Conservation (phyloP, 2,888 invertebrate species). For the Saturnia japonica region DNA sequence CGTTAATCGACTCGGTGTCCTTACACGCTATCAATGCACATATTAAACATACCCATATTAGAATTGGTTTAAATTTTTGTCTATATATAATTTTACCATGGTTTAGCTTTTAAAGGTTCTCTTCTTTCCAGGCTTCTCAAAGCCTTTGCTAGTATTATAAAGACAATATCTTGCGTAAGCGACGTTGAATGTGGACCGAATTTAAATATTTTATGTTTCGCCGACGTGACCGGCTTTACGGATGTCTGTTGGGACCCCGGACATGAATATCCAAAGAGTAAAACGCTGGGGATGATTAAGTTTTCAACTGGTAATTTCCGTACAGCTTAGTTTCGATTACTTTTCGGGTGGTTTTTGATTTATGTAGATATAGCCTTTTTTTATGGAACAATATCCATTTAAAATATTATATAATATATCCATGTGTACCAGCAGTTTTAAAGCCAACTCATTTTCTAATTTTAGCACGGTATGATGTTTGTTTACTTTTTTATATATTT, state of each 20-base stretch:
- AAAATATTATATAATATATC: too few species aligned
- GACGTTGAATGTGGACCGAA: slow-evolving; percentile 13
- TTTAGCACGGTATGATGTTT: too few species aligned
- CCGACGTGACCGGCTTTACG: slow-evolving; percentile 21
- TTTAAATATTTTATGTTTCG: slow-evolving; percentile 22
- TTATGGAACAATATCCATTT: too few species aligned
- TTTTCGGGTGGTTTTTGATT: not conserved
- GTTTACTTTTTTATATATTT: too few species aligned
- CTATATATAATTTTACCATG: not conserved
- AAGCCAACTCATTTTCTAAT: too few species aligned
- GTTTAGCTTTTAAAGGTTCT: not conserved
- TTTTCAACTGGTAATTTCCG: slow-evolving; percentile 16
- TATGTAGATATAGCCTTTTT: not conserved
- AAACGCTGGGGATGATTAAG: slow-evolving; percentile 15
- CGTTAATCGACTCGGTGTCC: too few species aligned
- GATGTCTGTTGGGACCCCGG: slow-evolving; percentile 9
- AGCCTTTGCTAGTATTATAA: slow-evolving; percentile 7
- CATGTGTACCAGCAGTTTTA: too few species aligned
- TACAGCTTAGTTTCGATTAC: not conserved
- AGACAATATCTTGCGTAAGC: slow-evolving; percentile 17
- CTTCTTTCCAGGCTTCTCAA: not conserved
- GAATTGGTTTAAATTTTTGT: not conserved
- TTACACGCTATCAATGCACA: too few species aligned
- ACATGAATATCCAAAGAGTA: slow-evolving; percentile 16
- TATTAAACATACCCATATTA: not conserved